phyloP scores from a whole-genome alignment of 2,113 vertebrate genomes.

The Rynchops niger region DNA sequence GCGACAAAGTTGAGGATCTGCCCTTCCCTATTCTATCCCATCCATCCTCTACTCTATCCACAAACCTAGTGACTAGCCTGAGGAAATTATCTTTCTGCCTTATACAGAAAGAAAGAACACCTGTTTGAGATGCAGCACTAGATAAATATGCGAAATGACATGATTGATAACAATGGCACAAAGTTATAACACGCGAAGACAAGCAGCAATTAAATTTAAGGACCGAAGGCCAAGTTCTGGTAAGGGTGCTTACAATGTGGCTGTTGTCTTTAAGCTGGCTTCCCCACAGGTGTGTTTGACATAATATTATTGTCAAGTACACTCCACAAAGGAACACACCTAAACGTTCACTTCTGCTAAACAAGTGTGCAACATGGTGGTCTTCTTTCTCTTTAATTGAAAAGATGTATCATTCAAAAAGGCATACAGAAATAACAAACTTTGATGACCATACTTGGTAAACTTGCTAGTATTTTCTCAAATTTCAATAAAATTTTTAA shows the following conservation, averaged over 20 bases:
- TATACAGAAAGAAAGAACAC: neutral
- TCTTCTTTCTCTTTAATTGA: neutral
- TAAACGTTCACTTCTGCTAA: neutral
- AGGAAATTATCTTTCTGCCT: neutral
- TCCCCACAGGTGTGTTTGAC: neutral
- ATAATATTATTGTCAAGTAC: neutral
- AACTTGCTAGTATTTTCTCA: neutral
- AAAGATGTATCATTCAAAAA: neutral
- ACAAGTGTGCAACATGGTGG: neutral
- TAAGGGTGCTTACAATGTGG: neutral
- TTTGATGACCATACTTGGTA: neutral
- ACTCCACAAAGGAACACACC: neutral
- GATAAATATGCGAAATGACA: constrained; percentile 35
- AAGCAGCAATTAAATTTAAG: constrained; percentile 35
- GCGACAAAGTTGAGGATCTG: neutral
- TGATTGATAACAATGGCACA: constrained; percentile 20
- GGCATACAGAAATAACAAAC: neutral
- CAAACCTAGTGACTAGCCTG: neutral
- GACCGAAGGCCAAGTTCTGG: constrained; percentile 5
- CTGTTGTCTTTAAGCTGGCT: neutral
- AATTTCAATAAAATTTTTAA: neutral
- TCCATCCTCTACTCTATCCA: neutral
- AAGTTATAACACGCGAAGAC: neutral
- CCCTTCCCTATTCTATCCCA: neutral
- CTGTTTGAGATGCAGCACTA: constrained; percentile 2